These are phyloP conservation scores for Sciurus niger DNA, from an alignment of 2,113 vertebrate genomes.

Conservation along the genomic window DNA sequence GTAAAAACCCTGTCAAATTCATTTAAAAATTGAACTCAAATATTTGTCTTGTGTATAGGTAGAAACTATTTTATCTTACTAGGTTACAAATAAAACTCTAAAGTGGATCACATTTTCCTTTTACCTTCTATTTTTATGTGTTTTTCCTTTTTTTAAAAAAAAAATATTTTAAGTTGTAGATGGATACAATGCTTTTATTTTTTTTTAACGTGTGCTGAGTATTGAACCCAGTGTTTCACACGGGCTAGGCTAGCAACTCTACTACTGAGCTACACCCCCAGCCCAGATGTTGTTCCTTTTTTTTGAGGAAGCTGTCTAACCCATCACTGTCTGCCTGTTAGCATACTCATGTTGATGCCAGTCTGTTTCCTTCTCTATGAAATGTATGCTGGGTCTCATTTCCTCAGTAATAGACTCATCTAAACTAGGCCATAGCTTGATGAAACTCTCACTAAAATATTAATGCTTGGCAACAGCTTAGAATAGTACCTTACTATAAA, in stretches of 20 bases:
- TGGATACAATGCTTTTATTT: no score
- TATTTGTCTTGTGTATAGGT: not conserved
- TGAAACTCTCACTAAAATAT: conserved; percentile 10
- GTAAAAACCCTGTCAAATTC: not conserved
- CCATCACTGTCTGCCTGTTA: not conserved
- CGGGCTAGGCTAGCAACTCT: no score
- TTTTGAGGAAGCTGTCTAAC: not conserved
- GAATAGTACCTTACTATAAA: conserved; percentile 10
- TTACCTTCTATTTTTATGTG: not conserved
- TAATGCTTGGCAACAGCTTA: not conserved
- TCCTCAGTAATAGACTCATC: not conserved
- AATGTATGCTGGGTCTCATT: not conserved
- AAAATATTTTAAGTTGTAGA: no score
- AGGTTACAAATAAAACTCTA: not conserved
- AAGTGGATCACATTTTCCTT: not conserved
- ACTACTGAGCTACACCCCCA: no score
- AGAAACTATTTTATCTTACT: conserved; percentile 8
- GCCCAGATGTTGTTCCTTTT: not conserved
- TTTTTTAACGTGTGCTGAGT: no score
- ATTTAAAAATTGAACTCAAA: conserved; percentile 21
- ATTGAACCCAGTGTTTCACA: no score
- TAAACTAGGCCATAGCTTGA: not conserved
- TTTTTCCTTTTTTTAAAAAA: not conserved
- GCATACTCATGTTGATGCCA: not conserved
- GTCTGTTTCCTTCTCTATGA: not conserved